Conservation (phyloP, 2,797 vertebrate genomes). For the Brachymystax lenok region DNA sequence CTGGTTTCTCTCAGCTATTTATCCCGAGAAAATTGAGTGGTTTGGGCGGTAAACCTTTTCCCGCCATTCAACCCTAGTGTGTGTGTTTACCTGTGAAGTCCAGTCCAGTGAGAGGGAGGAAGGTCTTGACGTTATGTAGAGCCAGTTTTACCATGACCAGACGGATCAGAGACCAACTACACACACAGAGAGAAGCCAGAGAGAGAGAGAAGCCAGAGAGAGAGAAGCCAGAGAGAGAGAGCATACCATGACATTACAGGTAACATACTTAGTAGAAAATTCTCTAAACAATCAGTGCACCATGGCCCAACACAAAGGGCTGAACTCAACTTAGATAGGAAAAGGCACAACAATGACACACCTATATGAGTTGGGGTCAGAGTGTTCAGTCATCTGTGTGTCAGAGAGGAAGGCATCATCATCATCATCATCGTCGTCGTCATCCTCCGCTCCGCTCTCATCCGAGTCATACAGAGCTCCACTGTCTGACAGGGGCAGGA, state of each 20-base stretch:
- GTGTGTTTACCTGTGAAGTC: constrained; percentile 85
- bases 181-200: not conserved
- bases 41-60: too few relatives aligned
- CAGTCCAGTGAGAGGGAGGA: constrained; percentile 92
- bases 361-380: constrained; percentile 95
- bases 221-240: too few relatives aligned
- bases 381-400: constrained; percentile 93
- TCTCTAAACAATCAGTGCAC: too few relatives aligned
- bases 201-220: not conserved
- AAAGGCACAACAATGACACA: constrained; percentile 39
- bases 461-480: constrained; percentile 94
- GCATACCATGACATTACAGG: too few relatives aligned
- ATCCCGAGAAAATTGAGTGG: too few relatives aligned
- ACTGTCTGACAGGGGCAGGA: constrained; percentile 94
- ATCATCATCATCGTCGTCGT: constrained; percentile 91
- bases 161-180: constrained; percentile 93
- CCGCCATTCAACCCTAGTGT: not conserved
- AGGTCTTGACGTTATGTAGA: constrained; percentile 91
- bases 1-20: too few relatives aligned
- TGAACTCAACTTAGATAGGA: not conserved
- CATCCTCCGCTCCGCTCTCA: constrained; percentile 92
- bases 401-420: constrained; percentile 93
- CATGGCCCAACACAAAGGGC: too few relatives aligned
- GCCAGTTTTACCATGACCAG: constrained; percentile 93
- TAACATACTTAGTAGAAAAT: too few relatives aligned